These are phyloP conservation scores for Epinotia nisella DNA, from an alignment of 2,888 invertebrate genomes.

Conservation along the genomic window DNA sequence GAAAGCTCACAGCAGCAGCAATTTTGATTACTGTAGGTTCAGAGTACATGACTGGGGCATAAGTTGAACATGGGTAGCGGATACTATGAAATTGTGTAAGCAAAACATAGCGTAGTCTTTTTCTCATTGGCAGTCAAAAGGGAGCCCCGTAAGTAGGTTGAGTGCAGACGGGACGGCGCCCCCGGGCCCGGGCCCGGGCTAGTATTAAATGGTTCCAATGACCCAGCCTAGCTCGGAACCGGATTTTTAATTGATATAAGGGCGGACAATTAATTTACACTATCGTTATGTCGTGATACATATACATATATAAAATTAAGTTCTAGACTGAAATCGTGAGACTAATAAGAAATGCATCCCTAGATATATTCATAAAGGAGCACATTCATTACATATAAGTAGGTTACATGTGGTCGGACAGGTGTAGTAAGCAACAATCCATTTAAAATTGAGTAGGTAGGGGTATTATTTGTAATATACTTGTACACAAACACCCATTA, in stretches of 20 bases:
- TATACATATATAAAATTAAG: neutral
- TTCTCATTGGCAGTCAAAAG: constrained; percentile 53
- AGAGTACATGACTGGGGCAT: constrained; percentile 29
- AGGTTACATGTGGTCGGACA: too few species aligned
- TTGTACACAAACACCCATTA: constrained; percentile 5
- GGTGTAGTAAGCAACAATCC: neutral
- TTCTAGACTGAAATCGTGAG: too few species aligned
- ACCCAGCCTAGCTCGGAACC: constrained; percentile 14
- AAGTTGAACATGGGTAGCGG: constrained; percentile 17
- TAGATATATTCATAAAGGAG: too few species aligned
- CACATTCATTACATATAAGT: neutral
- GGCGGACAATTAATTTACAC: neutral
- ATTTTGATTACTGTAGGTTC: constrained; percentile 43
- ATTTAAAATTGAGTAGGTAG: neutral
- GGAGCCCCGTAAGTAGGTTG: constrained; percentile 61
- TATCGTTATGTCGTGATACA: neutral
- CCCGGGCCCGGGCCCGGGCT: constrained; percentile 56
- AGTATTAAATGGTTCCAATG: constrained; percentile 19
- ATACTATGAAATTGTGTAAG: constrained; percentile 28
- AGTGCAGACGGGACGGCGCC: constrained; percentile 70
- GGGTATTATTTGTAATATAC: neutral
- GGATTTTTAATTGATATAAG: constrained; percentile 17
- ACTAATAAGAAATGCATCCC: too few species aligned
- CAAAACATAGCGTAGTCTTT: constrained; percentile 14
- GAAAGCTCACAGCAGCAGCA: constrained; percentile 50